phyloP scores from a whole-genome alignment of 2,888 invertebrate genomes.

The Drosophila borborema region DNA sequence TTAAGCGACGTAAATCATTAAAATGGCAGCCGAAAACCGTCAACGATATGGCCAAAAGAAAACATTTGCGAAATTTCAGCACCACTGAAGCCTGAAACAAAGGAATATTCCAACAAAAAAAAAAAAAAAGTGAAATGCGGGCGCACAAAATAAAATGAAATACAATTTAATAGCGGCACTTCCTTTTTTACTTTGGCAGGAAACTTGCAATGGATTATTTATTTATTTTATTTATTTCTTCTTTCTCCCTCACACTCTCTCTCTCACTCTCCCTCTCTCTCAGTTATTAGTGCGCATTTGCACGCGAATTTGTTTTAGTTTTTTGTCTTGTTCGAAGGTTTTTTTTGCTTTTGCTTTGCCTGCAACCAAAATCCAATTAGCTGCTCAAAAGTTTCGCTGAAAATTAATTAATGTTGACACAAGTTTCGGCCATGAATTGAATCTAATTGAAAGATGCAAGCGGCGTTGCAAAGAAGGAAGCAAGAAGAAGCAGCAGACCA shows the following conservation, averaged over 20 bases:
- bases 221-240: slow-evolving; percentile 54
- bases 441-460: slow-evolving; percentile 43
- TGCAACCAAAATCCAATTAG: slow-evolving; percentile 80
- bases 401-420: slow-evolving; percentile 80
- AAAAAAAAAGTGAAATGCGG: slow-evolving; percentile 26
- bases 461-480: too few relatives aligned
- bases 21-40: slow-evolving; percentile 57
- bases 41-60: slow-evolving; percentile 70
- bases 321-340: slow-evolving; percentile 33
- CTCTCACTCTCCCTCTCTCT: slow-evolving; percentile 24
- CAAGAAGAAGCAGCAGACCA: background rate
- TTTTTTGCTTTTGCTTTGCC: slow-evolving; percentile 42
- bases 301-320: slow-evolving; percentile 68
- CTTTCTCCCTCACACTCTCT: slow-evolving; percentile 15
- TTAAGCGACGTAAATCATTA: slow-evolving; percentile 74
- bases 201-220: slow-evolving; percentile 62
- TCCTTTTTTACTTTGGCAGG: slow-evolving; percentile 52
- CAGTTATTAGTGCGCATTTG: slow-evolving; percentile 76
- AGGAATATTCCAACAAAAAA: slow-evolving; percentile 31
- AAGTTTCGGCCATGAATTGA: slow-evolving; percentile 57
- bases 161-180: slow-evolving; percentile 76
- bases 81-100: slow-evolving; percentile 72
- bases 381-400: slow-evolving; percentile 74
- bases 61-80: slow-evolving; percentile 78
- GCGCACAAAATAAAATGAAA: slow-evolving; percentile 55